phyloP scores from a whole-genome alignment of 1,140 invertebrate genomes.

The Mactra quadrangularis region DNA sequence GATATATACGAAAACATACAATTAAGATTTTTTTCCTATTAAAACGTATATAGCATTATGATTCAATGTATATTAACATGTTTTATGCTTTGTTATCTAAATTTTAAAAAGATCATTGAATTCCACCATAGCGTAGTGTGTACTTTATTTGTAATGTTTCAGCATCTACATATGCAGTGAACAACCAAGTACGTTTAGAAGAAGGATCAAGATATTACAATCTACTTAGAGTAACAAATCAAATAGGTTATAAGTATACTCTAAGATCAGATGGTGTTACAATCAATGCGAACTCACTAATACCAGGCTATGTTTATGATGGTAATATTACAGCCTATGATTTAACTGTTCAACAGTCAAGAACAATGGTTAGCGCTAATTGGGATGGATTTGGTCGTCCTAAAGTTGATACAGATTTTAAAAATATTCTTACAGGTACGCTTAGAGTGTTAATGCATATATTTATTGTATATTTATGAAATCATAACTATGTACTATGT shows the following conservation, averaged over 20 bases:
- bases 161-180: slow-evolving; percentile 63
- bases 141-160: neutral
- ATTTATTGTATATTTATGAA: no score
- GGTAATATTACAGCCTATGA: slow-evolving; percentile 67
- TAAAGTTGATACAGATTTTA: neutral
- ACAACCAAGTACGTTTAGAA: slow-evolving; percentile 57
- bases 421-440: neutral
- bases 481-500: neutral
- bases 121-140: neutral
- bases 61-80: no score
- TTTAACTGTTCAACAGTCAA: slow-evolving; percentile 52
- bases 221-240: slow-evolving; percentile 63
- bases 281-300: slow-evolving; percentile 60
- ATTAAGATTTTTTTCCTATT: no score
- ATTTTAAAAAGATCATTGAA: no score
- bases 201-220: slow-evolving; percentile 65
- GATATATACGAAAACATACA: no score
- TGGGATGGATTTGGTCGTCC: slow-evolving; percentile 69
- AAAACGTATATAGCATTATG: no score
- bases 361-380: slow-evolving; percentile 62
- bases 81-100: neutral
- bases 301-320: slow-evolving; percentile 69
- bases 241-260: slow-evolving; percentile 56
- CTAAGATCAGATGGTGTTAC: slow-evolving; percentile 68
- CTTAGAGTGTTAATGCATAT: neutral